Base-by-base conservation (phyloP, 2,888 invertebrate species). In the Digitonthophagus gazella region DNA sequence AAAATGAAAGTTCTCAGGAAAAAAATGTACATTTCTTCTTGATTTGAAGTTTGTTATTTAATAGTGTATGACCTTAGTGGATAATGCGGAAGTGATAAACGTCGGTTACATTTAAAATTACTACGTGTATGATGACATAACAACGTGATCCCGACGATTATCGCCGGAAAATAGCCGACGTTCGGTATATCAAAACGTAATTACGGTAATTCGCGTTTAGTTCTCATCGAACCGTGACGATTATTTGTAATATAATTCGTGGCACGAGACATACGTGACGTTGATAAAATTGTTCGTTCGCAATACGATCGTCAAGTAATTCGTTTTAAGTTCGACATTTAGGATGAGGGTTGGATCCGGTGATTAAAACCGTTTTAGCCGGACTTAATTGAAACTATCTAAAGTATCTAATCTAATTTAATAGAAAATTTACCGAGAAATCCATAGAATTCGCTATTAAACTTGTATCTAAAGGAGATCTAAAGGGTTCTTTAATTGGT, bases 341-440 rank as follows among this genome's bases (percentile, higher is more conserved):
- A n/a, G n/a, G n/a, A n/a, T n/a, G n/a, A n/a, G n/a, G n/a, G n/a
- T n/a, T n/a, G n/a, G n/a, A n/a, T n/a, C n/a, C n/a, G n/a, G n/a
- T n/a, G n/a, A n/a, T n/a, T n/a, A n/a, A n/a, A n/a, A n/a, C n/a
- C n/a, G n/a, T n/a, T n/a, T n/a, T n/a, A n/a, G n/a, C n/a, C n/a
- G n/a, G n/a, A n/a, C n/a, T 61, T 61, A 61, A 61, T 61, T 61
- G 61, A 19, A 20, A 44, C 61, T 61, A 61, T 61, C 61, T 61
- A 61, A 61, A 16, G 61, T 16, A 61, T 61, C 61, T 20, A 18
- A 61, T 61, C 61, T 61, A 61, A 61, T 61, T 61, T 61, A 61
- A 61, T 61, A 61, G 61, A 61, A 61, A n/a, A 61, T 61, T 61
- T 19, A 18, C 61, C 19, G 18, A 61, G 19, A 61, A 16, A 61